Conservation (phyloP, 2,113 vertebrate species). For the Grammomys dolichurus region DNA sequence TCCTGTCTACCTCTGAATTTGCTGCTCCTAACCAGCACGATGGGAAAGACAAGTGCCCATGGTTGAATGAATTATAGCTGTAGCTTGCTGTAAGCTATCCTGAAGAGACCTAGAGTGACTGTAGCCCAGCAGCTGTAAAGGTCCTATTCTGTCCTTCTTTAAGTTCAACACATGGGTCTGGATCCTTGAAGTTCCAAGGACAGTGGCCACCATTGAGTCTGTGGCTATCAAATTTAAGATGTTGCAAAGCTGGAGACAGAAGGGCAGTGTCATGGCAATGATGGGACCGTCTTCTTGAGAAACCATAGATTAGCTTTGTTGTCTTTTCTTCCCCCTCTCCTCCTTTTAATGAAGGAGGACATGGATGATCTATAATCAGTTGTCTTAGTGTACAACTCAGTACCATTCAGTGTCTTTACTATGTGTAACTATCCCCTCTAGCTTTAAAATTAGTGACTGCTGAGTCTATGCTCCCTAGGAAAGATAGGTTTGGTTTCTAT, state of each 20-base stretch:
- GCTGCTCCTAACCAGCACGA: background rate
- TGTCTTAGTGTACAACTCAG: background rate
- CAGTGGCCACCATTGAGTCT: background rate
- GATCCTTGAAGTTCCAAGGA: background rate
- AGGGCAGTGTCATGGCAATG: background rate
- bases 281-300: background rate
- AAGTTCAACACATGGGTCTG: background rate
- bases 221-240: background rate
- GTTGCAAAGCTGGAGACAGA: background rate
- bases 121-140: background rate
- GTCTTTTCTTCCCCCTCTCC: background rate
- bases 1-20: slow-evolving; percentile 7
- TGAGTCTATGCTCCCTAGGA: background rate
- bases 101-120: background rate
- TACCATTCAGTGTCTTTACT: background rate
- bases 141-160: slow-evolving; percentile 1
- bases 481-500: background rate
- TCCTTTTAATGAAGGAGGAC: background rate
- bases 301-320: background rate
- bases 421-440: background rate
- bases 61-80: background rate
- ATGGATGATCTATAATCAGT: background rate
- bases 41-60: background rate
- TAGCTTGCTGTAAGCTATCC: background rate
- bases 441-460: slow-evolving; percentile 1